Evolutionary conservation across 2,888 invertebrate genomes (phyloP).

Genomic region (Scaptomyza tumidula): DNA sequence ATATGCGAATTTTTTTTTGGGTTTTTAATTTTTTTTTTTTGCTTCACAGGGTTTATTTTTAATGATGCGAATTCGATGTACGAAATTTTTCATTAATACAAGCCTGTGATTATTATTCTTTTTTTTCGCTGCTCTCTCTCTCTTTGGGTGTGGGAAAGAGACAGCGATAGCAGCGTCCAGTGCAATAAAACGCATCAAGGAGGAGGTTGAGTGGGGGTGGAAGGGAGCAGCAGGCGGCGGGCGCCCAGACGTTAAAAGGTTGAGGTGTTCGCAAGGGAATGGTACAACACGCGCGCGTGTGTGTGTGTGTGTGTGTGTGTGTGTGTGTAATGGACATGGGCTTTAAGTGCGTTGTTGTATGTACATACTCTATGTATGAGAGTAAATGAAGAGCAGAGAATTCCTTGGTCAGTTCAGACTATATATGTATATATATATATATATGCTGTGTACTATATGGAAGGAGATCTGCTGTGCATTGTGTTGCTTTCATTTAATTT

Average conservation of each 20-base stretch:
- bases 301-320: not conserved
- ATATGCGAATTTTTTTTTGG: constrained; percentile 51
- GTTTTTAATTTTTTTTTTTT: constrained; percentile 33
- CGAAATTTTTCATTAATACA: constrained; percentile 79
- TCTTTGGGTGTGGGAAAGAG: not conserved
- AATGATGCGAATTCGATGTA: constrained; percentile 80
- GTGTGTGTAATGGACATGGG: constrained; percentile 59
- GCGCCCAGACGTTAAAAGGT: constrained; percentile 35
- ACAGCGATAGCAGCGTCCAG: constrained; percentile 19
- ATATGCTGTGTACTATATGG: constrained; percentile 12
- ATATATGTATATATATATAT: not conserved
- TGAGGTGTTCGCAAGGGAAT: constrained; percentile 26
- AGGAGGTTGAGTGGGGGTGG: not conserved
- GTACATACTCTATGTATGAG: not conserved
- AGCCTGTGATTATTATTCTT: constrained; percentile 45
- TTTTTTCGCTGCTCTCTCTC: constrained; percentile 6
- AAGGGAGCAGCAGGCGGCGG: constrained; percentile 4
- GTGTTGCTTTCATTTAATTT: constrained; percentile 52
- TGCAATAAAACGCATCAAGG: constrained; percentile 55
- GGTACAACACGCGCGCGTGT: not conserved
- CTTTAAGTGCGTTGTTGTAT: constrained; percentile 57
- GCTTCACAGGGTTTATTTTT: constrained; percentile 59
- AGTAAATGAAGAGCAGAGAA: constrained; percentile 42
- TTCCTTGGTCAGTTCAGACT: constrained; percentile 26
- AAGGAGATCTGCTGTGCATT: constrained; percentile 25